Base-by-base conservation (phyloP, 2,113 vertebrate species). In the Pithys albifrons region DNA sequence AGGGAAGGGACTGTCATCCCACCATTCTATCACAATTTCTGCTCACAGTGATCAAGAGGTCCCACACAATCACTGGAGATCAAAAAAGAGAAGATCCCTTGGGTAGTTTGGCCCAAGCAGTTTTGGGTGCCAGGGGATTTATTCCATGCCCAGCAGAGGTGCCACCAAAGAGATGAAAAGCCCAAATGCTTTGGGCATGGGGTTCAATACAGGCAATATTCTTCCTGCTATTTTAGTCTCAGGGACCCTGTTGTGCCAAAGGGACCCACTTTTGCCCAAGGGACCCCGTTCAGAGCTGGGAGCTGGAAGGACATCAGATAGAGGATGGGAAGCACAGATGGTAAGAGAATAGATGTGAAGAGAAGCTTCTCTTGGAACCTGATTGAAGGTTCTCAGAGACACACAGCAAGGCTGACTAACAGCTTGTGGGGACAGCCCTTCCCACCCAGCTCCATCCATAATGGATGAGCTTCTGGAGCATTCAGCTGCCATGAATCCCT, bases 211-310 rank as follows among this genome's bases (percentile, higher is more conserved):
- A 12, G 35, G 8, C 27, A 52, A 45, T 28, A 2, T n/a, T 45
- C 52, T 52, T 33, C 6, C 27, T 52, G 61, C 24, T 11, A 1
- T 6, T 22, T 4, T 18, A 14, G 37, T 45, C 23, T 46, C 37
- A 67, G 52, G 37, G 45, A 33, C 35, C 7, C 25, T 2, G 1
- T 15, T 73, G 16, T 66, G 52, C 18, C 52, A 17, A 28, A 45
- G 12, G 37, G 33, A 37, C 12, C 12, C 43, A 4, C 14, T 59
- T 23, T 16, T 66, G 52, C 18, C 52, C 14, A 28, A 45, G 12
- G 37, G 33, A 37, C 8, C 12, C 43, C 4, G 22, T 52, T 23
- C 33, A 37, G 77, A 55, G 25, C 5, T 0, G 0, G 20, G 14
- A 73, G 45, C 45, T 37, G 77, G 52, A 12, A 52, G 69, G 77